Percentiles rank a stretch among this genome's conserved stretches.
phyloP scores from a whole-genome alignment of 1,140 invertebrate species.

The Aphelinus atriplicis region DNA sequence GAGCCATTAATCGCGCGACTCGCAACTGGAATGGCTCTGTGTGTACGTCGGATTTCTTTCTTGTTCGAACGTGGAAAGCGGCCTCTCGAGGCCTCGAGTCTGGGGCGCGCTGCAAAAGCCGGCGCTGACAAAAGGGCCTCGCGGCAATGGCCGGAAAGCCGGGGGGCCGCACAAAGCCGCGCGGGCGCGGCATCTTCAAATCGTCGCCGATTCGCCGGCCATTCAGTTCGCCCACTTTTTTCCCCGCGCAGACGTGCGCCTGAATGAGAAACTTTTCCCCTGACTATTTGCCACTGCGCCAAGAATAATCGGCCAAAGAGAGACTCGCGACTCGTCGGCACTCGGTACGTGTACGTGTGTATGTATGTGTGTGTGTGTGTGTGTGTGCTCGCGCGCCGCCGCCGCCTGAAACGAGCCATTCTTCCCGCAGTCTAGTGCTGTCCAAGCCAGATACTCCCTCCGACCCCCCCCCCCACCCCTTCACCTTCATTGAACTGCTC shows the following conservation, averaged over 20 bases:
- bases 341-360: slow-evolving; percentile 12
- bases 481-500: too few relatives aligned
- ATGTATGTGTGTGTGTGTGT: not conserved
- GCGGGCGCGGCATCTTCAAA: not conserved
- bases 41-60: too few relatives aligned
- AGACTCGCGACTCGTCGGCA: slow-evolving; percentile 3
- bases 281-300: slow-evolving; percentile 49
- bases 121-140: too few relatives aligned
- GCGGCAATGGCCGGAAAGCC: too few relatives aligned
- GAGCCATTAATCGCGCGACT: too few relatives aligned
- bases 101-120: too few relatives aligned
- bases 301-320: slow-evolving; percentile 44
- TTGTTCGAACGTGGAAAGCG: too few relatives aligned
- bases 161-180: too few relatives aligned
- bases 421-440: slow-evolving; percentile 14
- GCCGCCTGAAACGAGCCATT: slow-evolving; percentile 33
- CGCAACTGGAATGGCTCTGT: too few relatives aligned
- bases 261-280: slow-evolving; percentile 26
- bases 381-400: not conserved
- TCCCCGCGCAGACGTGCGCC: not conserved
- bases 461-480: too few relatives aligned
- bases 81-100: too few relatives aligned
- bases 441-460: too few relatives aligned
- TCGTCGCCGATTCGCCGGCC: not conserved
- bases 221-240: not conserved